Conservation (phyloP, 2,113 vertebrate species). For the Acanthisitta chloris region DNA sequence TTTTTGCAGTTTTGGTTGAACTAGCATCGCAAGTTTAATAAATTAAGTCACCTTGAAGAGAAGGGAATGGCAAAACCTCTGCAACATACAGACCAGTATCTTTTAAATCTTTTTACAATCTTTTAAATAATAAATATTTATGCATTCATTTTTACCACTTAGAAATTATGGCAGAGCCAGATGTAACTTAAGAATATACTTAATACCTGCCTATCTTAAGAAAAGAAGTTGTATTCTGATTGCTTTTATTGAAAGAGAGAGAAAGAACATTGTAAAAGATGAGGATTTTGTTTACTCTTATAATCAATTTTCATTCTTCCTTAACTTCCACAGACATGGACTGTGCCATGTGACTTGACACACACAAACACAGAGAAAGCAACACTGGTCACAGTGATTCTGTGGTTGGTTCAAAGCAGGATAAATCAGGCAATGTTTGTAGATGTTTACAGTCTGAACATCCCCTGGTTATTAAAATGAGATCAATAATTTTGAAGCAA, state of each 20-base stretch:
- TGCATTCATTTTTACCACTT: not conserved
- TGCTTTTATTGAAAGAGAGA: not conserved
- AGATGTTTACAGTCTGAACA: not conserved
- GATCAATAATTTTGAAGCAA: conserved; percentile 2
- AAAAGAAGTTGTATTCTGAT: not conserved
- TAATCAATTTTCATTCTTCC: not conserved
- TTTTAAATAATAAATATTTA: not conserved
- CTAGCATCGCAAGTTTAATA: not conserved
- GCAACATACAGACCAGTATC: not conserved
- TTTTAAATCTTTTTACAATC: not conserved
- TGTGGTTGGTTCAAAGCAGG: not conserved
- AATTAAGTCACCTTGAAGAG: not conserved
- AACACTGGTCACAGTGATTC: not conserved
- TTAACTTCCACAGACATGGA: not conserved
- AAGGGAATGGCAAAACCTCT: not conserved
- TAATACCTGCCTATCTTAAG: not conserved
- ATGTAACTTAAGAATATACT: not conserved
- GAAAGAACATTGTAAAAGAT: not conserved
- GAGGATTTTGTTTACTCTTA: not conserved
- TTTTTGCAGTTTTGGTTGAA: not conserved
- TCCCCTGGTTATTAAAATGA: not conserved
- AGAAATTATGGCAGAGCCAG: not conserved
- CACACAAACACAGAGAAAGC: not conserved
- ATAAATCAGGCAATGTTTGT: not conserved
- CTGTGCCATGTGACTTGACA: not conserved